Evolutionary conservation across 2,113 vertebrate species (phyloP), one percentile per base, ranked within the genome.

Genomic region (rat (Rattus norvegicus)): DNA sequence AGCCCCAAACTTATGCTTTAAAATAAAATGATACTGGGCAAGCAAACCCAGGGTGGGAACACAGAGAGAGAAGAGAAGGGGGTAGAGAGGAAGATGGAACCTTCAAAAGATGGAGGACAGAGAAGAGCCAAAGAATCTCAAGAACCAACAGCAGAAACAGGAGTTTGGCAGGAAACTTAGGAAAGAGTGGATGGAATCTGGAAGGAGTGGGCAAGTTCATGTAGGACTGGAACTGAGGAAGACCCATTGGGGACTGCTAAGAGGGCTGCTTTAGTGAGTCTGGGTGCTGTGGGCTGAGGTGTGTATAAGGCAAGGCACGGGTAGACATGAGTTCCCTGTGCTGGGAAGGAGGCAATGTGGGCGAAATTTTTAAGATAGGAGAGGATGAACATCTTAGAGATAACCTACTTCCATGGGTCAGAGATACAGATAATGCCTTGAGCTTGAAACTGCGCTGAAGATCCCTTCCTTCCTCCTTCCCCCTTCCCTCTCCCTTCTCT

Each of bases 381-480:
- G 52, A 92, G 56, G 79, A 47, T 67, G 49, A 90, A 84, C 24
- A 92, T 70, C 88, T 92, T 75, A 84, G 43, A 43, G 89, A 92
- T 52, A 90, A 95, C 56, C 85, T 75, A 76, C 76, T 96, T 97
- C 67, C 13, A 11, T n/a, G 56, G 36, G 39, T 39, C 61, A 39
- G 20, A 92, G 69, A 73, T n/a, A 95, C 33, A 96, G 61, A 93
- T 47, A 61, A 86, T 85, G 77, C 65, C 67, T 93, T 75, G 94
- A 73, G 56, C 26, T 63, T 90, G n/a, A 91, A 89, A 94, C 88
- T 65, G 79, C 86, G 22, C 24, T 28, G 39, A 67, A 33, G 28
- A 52, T 12, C 17, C 20, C 49, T 73, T 59, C 24, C 52, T 59
- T 33, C 14, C 24, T 69, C 11, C 17, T 49, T 22, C 28, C 22